Conservation (phyloP, 2,888 invertebrate genomes). For the Ametastegia equiseti region DNA sequence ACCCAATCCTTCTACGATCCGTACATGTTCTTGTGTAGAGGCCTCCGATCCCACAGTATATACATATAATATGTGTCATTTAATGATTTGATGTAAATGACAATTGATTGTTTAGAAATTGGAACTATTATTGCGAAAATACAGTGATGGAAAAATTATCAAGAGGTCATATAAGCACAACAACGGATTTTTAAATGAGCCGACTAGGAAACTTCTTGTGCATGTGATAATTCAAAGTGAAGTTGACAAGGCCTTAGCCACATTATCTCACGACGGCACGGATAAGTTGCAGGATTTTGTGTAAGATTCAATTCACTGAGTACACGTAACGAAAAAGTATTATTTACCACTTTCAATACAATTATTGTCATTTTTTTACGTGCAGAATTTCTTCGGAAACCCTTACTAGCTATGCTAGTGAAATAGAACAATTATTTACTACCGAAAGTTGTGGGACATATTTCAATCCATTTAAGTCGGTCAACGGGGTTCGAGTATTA, state of each 20-base stretch:
- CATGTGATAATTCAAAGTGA: background rate
- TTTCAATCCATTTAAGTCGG: slow-evolving; percentile 9
- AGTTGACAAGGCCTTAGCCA: background rate
- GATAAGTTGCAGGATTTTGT: background rate
- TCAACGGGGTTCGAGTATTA: slow-evolving; percentile 28
- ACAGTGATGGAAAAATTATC: background rate
- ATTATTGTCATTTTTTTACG: background rate
- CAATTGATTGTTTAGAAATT: slow-evolving; percentile 6
- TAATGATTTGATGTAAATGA: background rate
- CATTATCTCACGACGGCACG: background rate
- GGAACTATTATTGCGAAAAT: background rate
- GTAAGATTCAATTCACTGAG: background rate
- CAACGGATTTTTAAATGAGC: background rate
- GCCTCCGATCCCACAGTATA: too few species aligned
- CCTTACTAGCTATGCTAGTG: background rate
- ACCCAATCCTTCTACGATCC: too few species aligned
- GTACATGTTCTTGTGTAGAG: too few species aligned
- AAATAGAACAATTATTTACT: slow-evolving; percentile 4
- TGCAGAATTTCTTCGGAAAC: background rate
- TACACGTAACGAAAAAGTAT: background rate
- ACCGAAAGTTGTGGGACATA: slow-evolving; percentile 25
- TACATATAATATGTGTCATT: too few species aligned
- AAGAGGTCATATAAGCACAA: background rate
- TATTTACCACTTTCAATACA: background rate
- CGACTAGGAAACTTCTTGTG: background rate